Conservation (phyloP, 2,888 invertebrate genomes). For the Meiosimyza platycephala region DNA sequence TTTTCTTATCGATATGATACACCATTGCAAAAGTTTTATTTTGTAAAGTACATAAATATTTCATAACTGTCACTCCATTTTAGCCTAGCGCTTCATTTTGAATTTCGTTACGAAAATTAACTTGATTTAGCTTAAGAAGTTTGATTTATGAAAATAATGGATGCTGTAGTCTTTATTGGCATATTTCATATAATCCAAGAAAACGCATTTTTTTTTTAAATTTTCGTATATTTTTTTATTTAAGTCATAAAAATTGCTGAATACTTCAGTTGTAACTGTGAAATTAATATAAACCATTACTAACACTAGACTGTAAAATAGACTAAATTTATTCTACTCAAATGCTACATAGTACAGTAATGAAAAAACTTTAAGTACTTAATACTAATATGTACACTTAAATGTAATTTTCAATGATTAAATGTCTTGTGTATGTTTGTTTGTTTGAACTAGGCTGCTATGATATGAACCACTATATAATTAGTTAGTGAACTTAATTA, state of each 20-base stretch:
- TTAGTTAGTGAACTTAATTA: no score
- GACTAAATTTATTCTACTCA: conserved; percentile 2
- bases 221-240: conserved; percentile 22
- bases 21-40: no score
- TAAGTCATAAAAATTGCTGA: conserved; percentile 24
- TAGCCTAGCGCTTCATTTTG: no score
- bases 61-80: no score
- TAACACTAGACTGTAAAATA: conserved; percentile 25
- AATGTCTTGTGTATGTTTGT: not conserved
- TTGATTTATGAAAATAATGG: no score
- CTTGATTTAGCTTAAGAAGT: no score
- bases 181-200: not conserved
- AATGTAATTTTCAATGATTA: not conserved
- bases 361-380: not conserved
- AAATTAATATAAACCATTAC: conserved; percentile 7
- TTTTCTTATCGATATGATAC: no score
- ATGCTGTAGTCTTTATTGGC: no score
- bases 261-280: conserved; percentile 18
- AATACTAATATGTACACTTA: conserved; percentile 13
- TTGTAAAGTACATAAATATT: no score
- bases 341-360: not conserved
- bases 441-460: not conserved
- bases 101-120: no score
- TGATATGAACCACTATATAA: conserved; percentile 1
- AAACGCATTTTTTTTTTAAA: not conserved